These are phyloP conservation scores for Galleria mellonella DNA, from an alignment of 1,140 invertebrate genomes.

Conservation along the genomic window DNA sequence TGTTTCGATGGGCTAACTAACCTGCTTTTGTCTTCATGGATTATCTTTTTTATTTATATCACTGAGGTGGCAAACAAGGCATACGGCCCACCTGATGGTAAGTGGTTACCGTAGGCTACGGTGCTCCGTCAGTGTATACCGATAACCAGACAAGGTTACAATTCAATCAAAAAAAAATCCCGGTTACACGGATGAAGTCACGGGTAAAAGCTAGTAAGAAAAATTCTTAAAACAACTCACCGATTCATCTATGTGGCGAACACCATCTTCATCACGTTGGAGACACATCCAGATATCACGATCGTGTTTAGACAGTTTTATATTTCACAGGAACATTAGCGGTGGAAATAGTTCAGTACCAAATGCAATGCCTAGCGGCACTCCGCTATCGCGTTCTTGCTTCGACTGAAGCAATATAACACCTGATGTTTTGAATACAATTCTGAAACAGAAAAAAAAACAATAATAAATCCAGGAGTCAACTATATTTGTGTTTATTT, in stretches of 20 bases:
- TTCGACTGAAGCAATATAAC: conserved; percentile 41
- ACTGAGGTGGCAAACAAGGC: too few relatives aligned
- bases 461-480: conserved; percentile 63
- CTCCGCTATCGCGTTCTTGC: conserved; percentile 38
- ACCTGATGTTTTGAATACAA: conserved; percentile 67
- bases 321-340: conserved; percentile 21
- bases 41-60: too few relatives aligned
- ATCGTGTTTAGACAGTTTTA: conserved; percentile 5
- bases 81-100: too few relatives aligned
- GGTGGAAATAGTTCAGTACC: conserved; percentile 6
- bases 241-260: conserved; percentile 52
- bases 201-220: neutral
- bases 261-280: conserved; percentile 53
- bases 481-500: conserved; percentile 28
- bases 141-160: too few relatives aligned
- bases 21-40: too few relatives aligned
- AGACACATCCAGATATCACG: conserved; percentile 65
- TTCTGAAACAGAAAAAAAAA: conserved; percentile 72
- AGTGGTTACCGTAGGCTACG: too few relatives aligned
- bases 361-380: conserved; percentile 40
- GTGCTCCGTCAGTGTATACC: too few relatives aligned
- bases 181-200: too few relatives aligned
- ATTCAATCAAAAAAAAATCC: too few relatives aligned
- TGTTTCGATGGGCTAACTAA: too few relatives aligned
- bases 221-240: conserved; percentile 27